Evolutionary conservation across 1,140 invertebrate genomes (phyloP), one percentile per base, ranked within the genome.

Genomic region (Drosophila gunungcola): DNA sequence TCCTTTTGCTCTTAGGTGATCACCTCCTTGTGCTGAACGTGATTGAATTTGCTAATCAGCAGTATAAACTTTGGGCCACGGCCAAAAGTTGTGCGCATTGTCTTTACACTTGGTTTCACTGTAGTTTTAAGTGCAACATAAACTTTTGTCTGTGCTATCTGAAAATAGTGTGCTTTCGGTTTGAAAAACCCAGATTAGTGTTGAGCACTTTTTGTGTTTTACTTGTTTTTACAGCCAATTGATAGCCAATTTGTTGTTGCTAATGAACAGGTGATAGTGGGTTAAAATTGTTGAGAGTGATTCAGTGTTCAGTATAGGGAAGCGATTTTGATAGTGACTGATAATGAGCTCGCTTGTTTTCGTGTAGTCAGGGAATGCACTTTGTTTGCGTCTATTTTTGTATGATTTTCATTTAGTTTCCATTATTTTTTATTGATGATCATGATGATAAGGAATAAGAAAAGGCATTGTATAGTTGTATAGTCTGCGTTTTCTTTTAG

Each of bases 11-110:
- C 45, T 73, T 91, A 91, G 41, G 88, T 91, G 56, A 77, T 68
- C 46, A 91, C 69, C 48, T 84, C 80, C 73, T 91, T 91, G 69
- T 89, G 84, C 41, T 88, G 73, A 36, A 80, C 69, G 65, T 81
- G 72, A 43, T 81, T 76, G 49, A 75, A 84, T 62, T 81, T 91
- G 67, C 77, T 88, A 39, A 63, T 62, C 27, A 76, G 70, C 77
- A 84, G 70, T 55, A 73, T 48, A 56, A 82, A 79, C 75, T 55
- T 88, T 69, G 80, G 68, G 57, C 58, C 61, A 36, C 69, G 57
- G 48, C 62, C 52, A 6, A 80, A 55, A 84, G 73, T 49, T 89
- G 76, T 89, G 76, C 84, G 84, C 83, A 88, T 88, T 89, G 70
- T 73, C 57, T 45, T 25, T 57, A 48, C 65, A 81, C 72, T 64